These are phyloP conservation scores for Bradypodion pumilum DNA, from an alignment of 2,797 vertebrate genomes.

Conservation along the genomic window DNA sequence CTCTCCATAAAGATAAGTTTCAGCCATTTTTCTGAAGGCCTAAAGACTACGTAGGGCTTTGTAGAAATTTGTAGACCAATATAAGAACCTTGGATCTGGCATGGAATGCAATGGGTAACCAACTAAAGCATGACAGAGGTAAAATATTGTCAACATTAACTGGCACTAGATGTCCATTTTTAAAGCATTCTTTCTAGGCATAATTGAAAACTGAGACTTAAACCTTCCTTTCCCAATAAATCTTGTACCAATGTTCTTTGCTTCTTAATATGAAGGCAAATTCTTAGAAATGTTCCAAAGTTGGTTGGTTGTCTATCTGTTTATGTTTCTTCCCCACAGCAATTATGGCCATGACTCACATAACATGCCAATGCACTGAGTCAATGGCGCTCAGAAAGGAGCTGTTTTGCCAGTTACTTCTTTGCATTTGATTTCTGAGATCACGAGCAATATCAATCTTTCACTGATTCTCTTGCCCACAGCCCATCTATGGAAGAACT, in stretches of 20 bases:
- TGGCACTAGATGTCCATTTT: not conserved
- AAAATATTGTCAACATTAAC: not conserved
- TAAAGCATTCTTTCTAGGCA: not conserved
- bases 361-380: not conserved
- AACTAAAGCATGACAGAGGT: too few relatives aligned
- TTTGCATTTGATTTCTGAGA: not conserved
- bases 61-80: too few relatives aligned
- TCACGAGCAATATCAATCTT: not conserved
- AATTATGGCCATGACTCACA: not conserved
- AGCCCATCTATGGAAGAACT: not conserved
- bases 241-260: not conserved
- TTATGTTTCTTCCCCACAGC: not conserved
- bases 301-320: not conserved
- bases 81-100: too few relatives aligned
- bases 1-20: too few relatives aligned
- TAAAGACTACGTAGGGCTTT: too few relatives aligned
- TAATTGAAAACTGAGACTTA: not conserved
- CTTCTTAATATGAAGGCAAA: not conserved
- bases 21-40: too few relatives aligned
- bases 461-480: too few relatives aligned
- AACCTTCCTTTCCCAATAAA: not conserved
- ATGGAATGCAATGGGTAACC: too few relatives aligned
- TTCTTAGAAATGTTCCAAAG: not conserved
- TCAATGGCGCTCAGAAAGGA: not conserved
- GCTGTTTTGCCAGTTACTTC: not conserved